phyloP scores from a whole-genome alignment of 2,888 invertebrate genomes.

The Strigamia maritima region DNA sequence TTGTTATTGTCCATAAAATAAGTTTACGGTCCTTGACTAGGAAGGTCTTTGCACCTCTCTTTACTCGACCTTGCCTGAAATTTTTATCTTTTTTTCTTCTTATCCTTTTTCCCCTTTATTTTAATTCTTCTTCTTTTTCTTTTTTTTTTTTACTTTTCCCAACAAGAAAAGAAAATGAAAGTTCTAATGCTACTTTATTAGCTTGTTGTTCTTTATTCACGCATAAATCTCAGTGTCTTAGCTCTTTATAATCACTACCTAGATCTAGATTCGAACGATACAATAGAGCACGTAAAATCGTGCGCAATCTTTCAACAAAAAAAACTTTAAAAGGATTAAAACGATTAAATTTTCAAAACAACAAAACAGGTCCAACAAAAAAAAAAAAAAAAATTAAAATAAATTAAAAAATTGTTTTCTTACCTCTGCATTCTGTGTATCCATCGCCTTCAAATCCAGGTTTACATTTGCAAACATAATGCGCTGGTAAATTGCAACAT shows the following conservation, averaged over 20 bases:
- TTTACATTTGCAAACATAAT: conserved; percentile 90
- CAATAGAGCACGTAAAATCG: neutral
- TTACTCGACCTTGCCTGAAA: neutral
- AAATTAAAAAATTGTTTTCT: conserved; percentile 44
- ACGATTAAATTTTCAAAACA: too few relatives aligned
- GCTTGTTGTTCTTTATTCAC: neutral
- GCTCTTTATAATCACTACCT: neutral
- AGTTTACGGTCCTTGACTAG: conserved; percentile 1
- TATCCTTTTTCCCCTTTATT: neutral
- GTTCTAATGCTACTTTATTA: neutral
- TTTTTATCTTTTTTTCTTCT: neutral
- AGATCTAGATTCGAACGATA: neutral
- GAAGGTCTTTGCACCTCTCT: neutral
- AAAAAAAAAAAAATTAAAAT: conserved; percentile 34
- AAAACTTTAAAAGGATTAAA: too few relatives aligned
- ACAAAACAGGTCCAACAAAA: neutral
- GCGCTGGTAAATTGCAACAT: conserved; percentile 90
- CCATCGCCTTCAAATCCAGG: conserved; percentile 88
- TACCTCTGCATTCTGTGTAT: conserved; percentile 79
- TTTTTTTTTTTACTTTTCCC: neutral
- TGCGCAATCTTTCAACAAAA: neutral
- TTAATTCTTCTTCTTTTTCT: neutral
- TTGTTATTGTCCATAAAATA: conserved; percentile 10
- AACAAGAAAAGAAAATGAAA: neutral
- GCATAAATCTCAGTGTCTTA: neutral